phyloP scores from a whole-genome alignment of 2,888 invertebrate genomes.

The Lasius platythorax region DNA sequence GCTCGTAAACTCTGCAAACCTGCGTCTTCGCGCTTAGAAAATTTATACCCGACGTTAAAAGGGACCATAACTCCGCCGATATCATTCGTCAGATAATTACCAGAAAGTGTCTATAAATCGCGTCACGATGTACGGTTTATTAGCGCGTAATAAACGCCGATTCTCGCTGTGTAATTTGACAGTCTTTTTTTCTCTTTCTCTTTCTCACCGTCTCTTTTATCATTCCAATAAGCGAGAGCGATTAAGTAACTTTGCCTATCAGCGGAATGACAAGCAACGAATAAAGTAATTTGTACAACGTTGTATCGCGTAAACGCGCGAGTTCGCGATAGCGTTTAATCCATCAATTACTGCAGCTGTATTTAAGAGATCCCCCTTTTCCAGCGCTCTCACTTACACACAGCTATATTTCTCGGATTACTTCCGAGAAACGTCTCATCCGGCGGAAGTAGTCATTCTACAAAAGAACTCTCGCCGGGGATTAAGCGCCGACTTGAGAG shows the following conservation, averaged over 20 bases:
- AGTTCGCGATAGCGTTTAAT: constrained; percentile 42
- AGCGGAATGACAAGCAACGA: background rate
- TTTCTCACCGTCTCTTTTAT: background rate
- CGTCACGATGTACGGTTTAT: constrained; percentile 22
- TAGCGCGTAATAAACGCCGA: background rate
- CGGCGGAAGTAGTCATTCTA: constrained; percentile 46
- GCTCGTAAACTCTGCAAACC: constrained; percentile 20
- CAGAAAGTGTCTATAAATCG: constrained; percentile 35
- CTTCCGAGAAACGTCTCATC: constrained; percentile 50
- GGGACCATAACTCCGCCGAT: background rate
- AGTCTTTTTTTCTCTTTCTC: background rate
- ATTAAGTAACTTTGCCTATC: constrained; percentile 26
- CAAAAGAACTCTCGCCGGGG: constrained; percentile 48
- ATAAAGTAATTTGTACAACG: constrained; percentile 25
- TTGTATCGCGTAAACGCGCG: background rate
- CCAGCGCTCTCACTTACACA: constrained; percentile 14
- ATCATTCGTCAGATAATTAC: constrained; percentile 29
- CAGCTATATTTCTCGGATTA: constrained; percentile 53
- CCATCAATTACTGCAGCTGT: constrained; percentile 45
- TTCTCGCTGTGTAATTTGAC: background rate
- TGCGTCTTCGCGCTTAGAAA: background rate
- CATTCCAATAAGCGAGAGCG: background rate
- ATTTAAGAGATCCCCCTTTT: constrained; percentile 21
- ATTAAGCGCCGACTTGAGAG: constrained; percentile 31
- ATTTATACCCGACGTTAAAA: constrained; percentile 38